Percentiles rank a stretch among this genome's conserved stretches.
Evolutionary conservation across 2,797 vertebrate species (phyloP).

Genomic region (Myoxocephalus aenaeus): DNA sequence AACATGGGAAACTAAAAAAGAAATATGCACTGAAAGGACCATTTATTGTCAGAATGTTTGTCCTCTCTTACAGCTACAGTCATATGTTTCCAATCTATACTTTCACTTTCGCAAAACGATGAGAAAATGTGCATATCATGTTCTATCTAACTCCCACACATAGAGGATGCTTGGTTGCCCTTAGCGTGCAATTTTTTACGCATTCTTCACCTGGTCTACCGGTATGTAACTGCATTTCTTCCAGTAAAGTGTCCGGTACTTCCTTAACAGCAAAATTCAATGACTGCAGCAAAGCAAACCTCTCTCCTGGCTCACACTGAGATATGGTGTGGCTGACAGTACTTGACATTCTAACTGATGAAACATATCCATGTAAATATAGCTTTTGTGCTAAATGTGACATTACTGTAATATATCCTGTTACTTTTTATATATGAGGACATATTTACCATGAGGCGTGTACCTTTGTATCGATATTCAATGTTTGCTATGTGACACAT

Average conservation of each 20-base stretch:
- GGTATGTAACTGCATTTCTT: conserved; percentile 23
- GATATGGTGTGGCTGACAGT: not conserved
- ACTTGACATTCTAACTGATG: conserved; percentile 1
- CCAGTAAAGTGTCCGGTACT: conserved; percentile 35
- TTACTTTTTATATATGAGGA: conserved; percentile 7
- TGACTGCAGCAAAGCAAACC: not conserved
- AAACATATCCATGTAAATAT: conserved; percentile 20
- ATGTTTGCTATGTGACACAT: conserved; percentile 39
- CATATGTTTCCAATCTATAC: conserved; percentile 30
- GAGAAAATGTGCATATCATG: conserved; percentile 35
- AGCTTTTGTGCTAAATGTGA: conserved; percentile 7
- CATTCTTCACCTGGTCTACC: conserved; percentile 53
- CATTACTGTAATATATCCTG: conserved; percentile 8
- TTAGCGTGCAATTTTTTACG: conserved; percentile 45
- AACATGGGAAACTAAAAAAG: not conserved
- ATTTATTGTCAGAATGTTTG: not conserved
- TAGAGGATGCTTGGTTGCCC: conserved; percentile 50
- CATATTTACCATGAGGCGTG: conserved; percentile 18
- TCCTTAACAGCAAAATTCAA: conserved; percentile 25
- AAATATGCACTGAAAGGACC: not conserved
- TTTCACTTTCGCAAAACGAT: conserved; percentile 13
- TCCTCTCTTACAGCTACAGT: not conserved
- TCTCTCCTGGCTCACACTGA: not conserved
- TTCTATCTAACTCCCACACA: conserved; percentile 51
- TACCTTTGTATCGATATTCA: conserved; percentile 8